Percentiles rank a stretch among this genome's conserved stretches.
Evolutionary conservation across 2,113 vertebrate genomes (phyloP).

Genomic region (Megaceryle torquata): DNA sequence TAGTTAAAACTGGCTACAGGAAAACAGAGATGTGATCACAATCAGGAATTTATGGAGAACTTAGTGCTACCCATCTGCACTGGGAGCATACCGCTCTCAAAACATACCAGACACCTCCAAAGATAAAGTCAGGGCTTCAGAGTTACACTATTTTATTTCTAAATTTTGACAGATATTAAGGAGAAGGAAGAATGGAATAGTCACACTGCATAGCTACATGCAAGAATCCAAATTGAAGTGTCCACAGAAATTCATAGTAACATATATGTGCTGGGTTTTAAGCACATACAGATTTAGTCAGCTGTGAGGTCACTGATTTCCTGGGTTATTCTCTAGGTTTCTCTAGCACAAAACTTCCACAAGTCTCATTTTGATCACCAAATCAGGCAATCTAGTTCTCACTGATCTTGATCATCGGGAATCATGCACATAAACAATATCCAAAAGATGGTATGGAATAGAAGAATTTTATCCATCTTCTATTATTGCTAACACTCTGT

Average conservation of each 20-base stretch:
- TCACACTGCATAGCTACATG: neutral
- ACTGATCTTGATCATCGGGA: neutral
- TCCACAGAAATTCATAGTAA: neutral
- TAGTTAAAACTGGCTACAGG: neutral
- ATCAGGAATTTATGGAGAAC: neutral
- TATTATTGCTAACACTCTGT: neutral
- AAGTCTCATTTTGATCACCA: neutral
- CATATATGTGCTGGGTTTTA: neutral
- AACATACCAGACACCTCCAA: neutral
- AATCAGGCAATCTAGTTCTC: neutral
- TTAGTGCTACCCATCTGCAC: neutral
- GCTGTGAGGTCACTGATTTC: neutral
- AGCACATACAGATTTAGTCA: neutral
- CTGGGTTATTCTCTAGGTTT: neutral
- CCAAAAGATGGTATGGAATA: neutral
- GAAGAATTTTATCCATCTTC: neutral
- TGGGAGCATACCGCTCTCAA: neutral
- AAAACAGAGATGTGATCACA: neutral
- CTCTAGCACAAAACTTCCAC: neutral
- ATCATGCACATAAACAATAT: neutral
- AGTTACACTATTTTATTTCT: neutral
- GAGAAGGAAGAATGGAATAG: neutral
- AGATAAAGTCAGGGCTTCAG: neutral
- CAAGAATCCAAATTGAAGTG: neutral
- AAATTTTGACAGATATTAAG: neutral